A percentile compares a stretch with the other conserved stretches of the same genome.
phyloP scores from a whole-genome alignment of 2,797 vertebrate species.

The Tamandua tetradactyla region DNA sequence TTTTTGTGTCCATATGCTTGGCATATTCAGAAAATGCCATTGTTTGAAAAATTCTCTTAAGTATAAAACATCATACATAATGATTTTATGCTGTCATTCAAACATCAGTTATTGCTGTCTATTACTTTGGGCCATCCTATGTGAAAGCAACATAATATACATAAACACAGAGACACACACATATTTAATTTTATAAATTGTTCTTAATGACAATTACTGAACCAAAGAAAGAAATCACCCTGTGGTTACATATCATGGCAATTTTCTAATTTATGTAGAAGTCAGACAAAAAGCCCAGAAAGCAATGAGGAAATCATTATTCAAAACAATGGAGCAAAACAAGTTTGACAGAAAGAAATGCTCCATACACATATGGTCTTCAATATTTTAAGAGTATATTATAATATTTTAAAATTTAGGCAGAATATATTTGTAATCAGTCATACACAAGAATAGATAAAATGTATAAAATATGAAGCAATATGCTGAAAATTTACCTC shows the following conservation, averaged over 20 bases:
- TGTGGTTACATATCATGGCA: neutral
- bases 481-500: neutral
- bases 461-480: neutral
- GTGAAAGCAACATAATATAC: neutral
- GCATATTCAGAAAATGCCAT: neutral
- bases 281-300: neutral
- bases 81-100: neutral
- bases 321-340: neutral
- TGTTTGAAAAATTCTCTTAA: slow-evolving; percentile 22
- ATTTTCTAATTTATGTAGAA: neutral
- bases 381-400: neutral
- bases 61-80: neutral
- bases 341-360: neutral
- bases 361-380: neutral
- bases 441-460: neutral
- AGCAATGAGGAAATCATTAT: neutral
- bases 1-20: neutral
- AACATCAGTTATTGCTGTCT: neutral
- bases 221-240: neutral
- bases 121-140: neutral
- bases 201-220: neutral
- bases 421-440: neutral
- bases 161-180: neutral
- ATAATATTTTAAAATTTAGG: neutral
- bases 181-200: neutral